phyloP scores from a whole-genome alignment of 2,797 vertebrate genomes.

The Acrossocheilus wenchowensis region DNA sequence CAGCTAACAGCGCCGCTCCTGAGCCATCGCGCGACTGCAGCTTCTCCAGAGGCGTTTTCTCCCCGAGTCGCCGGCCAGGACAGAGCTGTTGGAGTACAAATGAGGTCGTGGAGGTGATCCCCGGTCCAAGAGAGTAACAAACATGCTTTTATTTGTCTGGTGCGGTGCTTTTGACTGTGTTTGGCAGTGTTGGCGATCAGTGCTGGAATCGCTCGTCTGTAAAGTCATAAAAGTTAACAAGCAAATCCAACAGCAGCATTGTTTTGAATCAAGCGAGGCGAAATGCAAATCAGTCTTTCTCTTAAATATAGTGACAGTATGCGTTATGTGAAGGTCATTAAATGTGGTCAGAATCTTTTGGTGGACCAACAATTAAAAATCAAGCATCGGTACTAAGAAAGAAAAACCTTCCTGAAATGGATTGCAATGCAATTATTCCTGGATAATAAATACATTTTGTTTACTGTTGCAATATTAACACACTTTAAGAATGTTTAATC shows the following conservation, averaged over 20 bases:
- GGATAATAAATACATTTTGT: not conserved
- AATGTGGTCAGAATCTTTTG: not conserved
- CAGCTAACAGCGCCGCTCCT: not conserved
- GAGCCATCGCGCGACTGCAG: conserved; percentile 4
- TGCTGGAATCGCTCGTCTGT: not conserved
- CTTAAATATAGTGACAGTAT: not conserved
- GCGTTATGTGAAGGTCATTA: not conserved
- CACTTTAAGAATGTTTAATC: not conserved
- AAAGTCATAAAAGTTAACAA: not conserved
- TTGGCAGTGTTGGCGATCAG: not conserved
- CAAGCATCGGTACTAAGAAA: not conserved
- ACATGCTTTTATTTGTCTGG: conserved; percentile 30
- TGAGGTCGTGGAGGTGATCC: conserved; percentile 38
- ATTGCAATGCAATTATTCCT: not conserved
- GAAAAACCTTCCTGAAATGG: not conserved
- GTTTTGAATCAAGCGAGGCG: not conserved
- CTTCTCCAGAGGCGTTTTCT: conserved; percentile 11
- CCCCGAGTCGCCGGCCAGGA: not conserved
- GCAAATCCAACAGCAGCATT: not conserved
- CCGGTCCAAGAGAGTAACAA: not conserved
- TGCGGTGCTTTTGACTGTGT: not conserved
- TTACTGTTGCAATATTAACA: not conserved
- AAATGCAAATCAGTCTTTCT: not conserved
- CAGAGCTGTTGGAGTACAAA: conserved; percentile 31
- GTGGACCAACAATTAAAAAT: not conserved